Evolutionary conservation across 2,113 vertebrate species (phyloP).

Genomic region (Anser cygnoides): DNA sequence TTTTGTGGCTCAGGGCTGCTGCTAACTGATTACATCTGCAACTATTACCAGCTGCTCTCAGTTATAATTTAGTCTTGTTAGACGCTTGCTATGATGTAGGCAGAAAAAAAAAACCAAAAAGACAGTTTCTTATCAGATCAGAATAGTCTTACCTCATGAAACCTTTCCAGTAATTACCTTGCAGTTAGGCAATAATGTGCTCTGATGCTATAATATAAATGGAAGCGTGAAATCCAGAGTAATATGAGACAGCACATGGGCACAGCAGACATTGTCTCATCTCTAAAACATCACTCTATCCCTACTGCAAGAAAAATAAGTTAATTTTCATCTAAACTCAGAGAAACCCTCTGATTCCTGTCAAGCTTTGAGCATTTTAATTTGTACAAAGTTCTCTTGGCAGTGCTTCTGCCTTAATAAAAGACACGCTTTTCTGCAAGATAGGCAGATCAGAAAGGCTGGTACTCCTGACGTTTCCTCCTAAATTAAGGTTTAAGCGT

Average conservation of each 20-base stretch:
- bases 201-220: background rate
- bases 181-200: background rate
- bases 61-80: background rate
- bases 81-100: background rate
- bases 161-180: background rate
- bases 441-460: background rate
- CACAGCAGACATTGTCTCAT: background rate
- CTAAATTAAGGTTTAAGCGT: background rate
- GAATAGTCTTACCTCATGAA: background rate
- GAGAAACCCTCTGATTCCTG: background rate
- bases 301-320: background rate
- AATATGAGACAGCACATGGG: background rate
- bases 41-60: background rate
- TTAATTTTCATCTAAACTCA: background rate
- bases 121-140: background rate
- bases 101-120: background rate
- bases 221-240: background rate
- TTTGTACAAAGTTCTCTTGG: background rate
- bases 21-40: background rate
- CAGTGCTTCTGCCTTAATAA: background rate
- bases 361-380: conserved; percentile 25
- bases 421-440: background rate
- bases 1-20: background rate
- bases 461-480: background rate
- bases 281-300: background rate